Percentiles rank a stretch among this genome's conserved stretches.
These are phyloP conservation scores for Danaus melanippus DNA, from an alignment of 1,140 invertebrate genomes.

Conservation along the genomic window DNA sequence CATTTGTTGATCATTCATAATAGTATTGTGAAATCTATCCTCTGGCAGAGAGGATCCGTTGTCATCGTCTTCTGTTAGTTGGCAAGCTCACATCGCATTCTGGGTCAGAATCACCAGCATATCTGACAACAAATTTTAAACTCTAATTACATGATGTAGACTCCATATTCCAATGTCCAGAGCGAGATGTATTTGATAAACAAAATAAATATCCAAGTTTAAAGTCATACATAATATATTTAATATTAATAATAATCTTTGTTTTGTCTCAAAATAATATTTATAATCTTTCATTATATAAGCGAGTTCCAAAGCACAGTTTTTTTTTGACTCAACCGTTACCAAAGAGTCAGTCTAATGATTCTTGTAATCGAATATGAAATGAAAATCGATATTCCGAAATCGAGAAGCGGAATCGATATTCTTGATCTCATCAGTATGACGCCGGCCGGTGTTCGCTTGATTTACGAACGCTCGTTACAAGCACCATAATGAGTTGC, in stretches of 20 bases:
- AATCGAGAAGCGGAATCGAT: slow-evolving; percentile 36
- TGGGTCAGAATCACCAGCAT: slow-evolving; percentile 52
- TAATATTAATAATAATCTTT: no score
- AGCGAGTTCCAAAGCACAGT: no score
- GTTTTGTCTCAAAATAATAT: no score
- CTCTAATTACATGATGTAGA: slow-evolving; percentile 27
- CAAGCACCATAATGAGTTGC: slow-evolving; percentile 57
- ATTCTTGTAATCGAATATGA: slow-evolving; percentile 24
- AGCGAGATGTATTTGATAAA: slow-evolving; percentile 19
- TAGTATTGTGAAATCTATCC: slow-evolving; percentile 49
- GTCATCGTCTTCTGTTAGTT: slow-evolving; percentile 64
- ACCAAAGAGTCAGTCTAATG: no score
- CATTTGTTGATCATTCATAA: no score
- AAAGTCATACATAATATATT: no score
- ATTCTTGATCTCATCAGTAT: slow-evolving; percentile 33
- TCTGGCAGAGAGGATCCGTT: slow-evolving; percentile 50
- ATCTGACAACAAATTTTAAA: slow-evolving; percentile 22
- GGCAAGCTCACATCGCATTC: slow-evolving; percentile 52
- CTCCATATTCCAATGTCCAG: slow-evolving; percentile 25
- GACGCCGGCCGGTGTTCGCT: slow-evolving; percentile 45
- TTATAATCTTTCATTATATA: no score
- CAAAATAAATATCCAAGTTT: slow-evolving; percentile 14
- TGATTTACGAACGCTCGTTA: slow-evolving; percentile 62
- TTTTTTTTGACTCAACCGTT: no score
- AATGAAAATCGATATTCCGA: slow-evolving; percentile 37